Conservation (phyloP, 2,113 vertebrate genomes). For the Haliaeetus leucogaster region DNA sequence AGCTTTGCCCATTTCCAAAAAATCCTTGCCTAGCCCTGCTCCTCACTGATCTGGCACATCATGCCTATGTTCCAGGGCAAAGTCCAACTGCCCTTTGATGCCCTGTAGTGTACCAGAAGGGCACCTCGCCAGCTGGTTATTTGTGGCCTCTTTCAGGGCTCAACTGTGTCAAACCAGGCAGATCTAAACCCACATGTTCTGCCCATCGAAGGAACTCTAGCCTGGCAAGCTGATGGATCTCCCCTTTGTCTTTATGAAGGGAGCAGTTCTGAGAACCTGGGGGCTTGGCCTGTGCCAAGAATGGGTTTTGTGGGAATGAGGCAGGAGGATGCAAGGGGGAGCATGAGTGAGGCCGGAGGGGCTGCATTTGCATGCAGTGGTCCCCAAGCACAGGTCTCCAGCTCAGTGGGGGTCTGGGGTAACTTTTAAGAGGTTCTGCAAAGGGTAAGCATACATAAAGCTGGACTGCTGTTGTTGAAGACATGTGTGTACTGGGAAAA, state of each 20-base stretch:
- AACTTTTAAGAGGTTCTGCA: background rate
- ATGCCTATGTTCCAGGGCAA: background rate
- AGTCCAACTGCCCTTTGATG: background rate
- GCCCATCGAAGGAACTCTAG: background rate
- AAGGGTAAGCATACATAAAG: background rate
- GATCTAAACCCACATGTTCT: background rate
- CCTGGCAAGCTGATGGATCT: background rate
- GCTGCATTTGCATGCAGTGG: accelerated
- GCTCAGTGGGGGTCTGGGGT: background rate
- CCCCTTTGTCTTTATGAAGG: background rate
- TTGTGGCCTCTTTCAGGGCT: background rate
- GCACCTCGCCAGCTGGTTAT: background rate
- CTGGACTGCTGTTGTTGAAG: background rate
- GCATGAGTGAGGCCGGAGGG: background rate
- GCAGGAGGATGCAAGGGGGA: background rate
- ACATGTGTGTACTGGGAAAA: background rate
- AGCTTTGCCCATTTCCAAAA: background rate
- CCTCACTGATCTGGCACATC: background rate
- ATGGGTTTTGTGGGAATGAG: background rate
- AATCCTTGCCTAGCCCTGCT: background rate
- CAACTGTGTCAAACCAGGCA: background rate
- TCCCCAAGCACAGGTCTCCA: background rate
- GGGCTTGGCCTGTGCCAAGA: background rate
- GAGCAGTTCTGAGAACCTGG: background rate
- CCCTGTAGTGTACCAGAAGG: too few species aligned